These are phyloP conservation scores for Myiothlypis coronata DNA, from an alignment of 2,797 vertebrate species.

Conservation along the genomic window DNA sequence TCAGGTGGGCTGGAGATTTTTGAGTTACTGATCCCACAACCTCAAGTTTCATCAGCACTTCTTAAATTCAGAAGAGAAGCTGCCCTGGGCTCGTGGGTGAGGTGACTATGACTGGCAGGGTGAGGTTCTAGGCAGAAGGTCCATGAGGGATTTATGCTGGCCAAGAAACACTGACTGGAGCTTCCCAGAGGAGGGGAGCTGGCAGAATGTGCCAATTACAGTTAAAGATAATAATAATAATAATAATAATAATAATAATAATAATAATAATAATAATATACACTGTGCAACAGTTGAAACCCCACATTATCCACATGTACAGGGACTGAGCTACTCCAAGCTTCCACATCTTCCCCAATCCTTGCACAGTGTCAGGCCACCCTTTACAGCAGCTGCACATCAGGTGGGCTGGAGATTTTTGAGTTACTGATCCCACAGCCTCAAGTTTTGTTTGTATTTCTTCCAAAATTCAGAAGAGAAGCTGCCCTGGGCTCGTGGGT, in stretches of 20 bases:
- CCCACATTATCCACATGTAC: not conserved
- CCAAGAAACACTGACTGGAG: not conserved
- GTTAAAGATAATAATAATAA: not conserved
- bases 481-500: not conserved
- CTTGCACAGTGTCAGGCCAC: not conserved
- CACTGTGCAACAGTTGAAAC: not conserved
- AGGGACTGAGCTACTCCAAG: not conserved
- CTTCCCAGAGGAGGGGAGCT: not conserved
- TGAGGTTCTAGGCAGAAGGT: accelerated
- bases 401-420: not conserved
- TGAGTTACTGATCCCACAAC: not conserved
- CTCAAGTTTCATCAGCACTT: not conserved
- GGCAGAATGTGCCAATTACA: not conserved
- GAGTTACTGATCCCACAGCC: not conserved
- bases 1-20: not conserved
- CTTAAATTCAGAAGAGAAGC: not conserved
- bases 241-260: not conserved
- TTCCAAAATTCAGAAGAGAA: not conserved
- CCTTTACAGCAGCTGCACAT: not conserved
- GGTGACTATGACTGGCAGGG: not conserved
- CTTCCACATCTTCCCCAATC: not conserved
- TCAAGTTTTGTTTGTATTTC: not conserved
- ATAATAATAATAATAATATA: too few relatives aligned
- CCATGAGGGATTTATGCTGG: not conserved
- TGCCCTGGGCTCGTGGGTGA: not conserved